Base-by-base conservation (phyloP, 1,140 invertebrate genomes). In the Dendrolimus kikuchii region DNA sequence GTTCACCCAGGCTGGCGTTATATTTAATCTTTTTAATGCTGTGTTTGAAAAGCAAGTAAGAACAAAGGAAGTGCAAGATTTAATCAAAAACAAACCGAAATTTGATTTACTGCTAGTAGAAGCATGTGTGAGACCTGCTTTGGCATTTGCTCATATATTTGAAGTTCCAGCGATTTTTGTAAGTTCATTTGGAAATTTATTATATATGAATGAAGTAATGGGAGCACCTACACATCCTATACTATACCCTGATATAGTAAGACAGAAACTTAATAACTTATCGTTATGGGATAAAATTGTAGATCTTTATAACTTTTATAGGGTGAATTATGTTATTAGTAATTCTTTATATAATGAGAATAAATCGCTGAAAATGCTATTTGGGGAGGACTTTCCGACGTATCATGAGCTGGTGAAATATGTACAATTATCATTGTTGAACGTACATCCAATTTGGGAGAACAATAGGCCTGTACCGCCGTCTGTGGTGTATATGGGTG, bases 101-200 rank as follows among this genome's bases (percentile, higher is more conserved):
- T 73, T 71, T 53, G 71, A 77, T 51, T 51, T 77, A 40, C 23
- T 77, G 5, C 42, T 77, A 9, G 23, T 68, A 5, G 74, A 77
- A 63, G 55, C 64, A 5, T 66, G 59, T 42, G 48, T 49, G 0
- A 55, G 48, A 45, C 49, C 63, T 44, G 51, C 59, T 44, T 49
- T 75, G 5, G 46, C 44, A 0, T 68, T 63, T 23, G 60, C 64
- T 2, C 51, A 79, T 50, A 44, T 72, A 6, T 73, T 56, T n/a
- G 69, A 77, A 10, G 64, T 60, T 0, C 76, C 76, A 5, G 60
- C 69, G 5, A 69, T 79, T 41, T 60, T 63, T 44, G 52, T 77
- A 5, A 69, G 68, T 49, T 77, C 70, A 0, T 64, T 73, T 40
- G 71, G 74, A 7, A 52, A 51, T 5, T 47, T 57, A 5, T 8